Conservation (phyloP, 2,888 invertebrate genomes). For the Drosophila parthenogenetica region DNA sequence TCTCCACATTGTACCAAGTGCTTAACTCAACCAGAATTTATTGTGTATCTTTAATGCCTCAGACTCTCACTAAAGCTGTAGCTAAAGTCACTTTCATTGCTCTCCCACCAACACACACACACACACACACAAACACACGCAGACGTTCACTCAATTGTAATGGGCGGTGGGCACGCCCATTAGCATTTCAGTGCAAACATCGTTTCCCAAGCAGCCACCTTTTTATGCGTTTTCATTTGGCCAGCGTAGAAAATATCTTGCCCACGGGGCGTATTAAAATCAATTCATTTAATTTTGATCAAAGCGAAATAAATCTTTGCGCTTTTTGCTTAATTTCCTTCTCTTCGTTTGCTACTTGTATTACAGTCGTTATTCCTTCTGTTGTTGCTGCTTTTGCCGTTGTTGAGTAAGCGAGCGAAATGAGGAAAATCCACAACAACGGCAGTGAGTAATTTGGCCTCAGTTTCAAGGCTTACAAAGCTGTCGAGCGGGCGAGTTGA, state of each 20-base stretch:
- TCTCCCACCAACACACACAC: constrained; percentile 20
- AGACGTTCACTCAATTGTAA: constrained; percentile 53
- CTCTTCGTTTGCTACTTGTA: constrained; percentile 47
- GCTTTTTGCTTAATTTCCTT: constrained; percentile 79
- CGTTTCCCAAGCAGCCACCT: constrained; percentile 11
- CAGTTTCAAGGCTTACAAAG: constrained; percentile 42
- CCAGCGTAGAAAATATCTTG: constrained; percentile 76
- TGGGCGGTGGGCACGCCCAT: constrained; percentile 53
- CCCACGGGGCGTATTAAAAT: constrained; percentile 80
- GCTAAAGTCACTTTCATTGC: constrained; percentile 4
- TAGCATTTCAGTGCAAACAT: constrained; percentile 8
- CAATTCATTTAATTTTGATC: constrained; percentile 81
- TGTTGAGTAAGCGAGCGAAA: constrained; percentile 46
- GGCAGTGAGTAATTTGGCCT: constrained; percentile 76
- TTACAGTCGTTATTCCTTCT: constrained; percentile 14
- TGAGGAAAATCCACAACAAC: constrained; percentile 75
- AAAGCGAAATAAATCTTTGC: constrained; percentile 80
- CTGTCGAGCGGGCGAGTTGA: background rate
- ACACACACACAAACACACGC: too few relatives aligned
- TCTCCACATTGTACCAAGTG: constrained; percentile 32
- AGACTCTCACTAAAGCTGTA: background rate
- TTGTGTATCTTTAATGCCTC: constrained; percentile 52
- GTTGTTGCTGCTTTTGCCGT: constrained; percentile 18
- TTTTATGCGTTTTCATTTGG: constrained; percentile 80
- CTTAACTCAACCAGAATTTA: constrained; percentile 63